A percentile compares a stretch with the other conserved stretches of the same genome.
These are phyloP conservation scores for Pteromalus puparum DNA, from an alignment of 1,140 invertebrate genomes.

Conservation along the genomic window DNA sequence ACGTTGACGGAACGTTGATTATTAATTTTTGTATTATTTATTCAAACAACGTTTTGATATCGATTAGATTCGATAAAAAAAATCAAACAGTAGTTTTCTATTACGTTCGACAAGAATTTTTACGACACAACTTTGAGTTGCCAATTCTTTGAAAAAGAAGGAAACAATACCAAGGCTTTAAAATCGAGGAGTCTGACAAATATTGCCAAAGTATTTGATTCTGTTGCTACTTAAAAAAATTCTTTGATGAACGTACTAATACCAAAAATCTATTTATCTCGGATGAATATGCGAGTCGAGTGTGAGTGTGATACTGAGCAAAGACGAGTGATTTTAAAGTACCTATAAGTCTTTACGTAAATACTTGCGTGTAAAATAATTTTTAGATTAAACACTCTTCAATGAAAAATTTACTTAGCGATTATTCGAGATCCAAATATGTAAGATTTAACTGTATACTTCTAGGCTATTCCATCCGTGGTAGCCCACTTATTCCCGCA, in stretches of 20 bases:
- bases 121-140: neutral
- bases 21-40: neutral
- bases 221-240: conserved; percentile 58
- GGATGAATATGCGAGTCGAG: conserved; percentile 55
- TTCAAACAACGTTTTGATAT: neutral
- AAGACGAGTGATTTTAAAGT: conserved; percentile 58
- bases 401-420: conserved; percentile 64
- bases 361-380: conserved; percentile 67
- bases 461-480: conserved; percentile 69
- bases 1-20: neutral
- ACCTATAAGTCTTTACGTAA: conserved; percentile 53
- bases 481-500: conserved; percentile 72
- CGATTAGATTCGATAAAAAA: neutral
- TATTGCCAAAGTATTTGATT: conserved; percentile 74
- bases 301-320: conserved; percentile 50
- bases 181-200: conserved; percentile 72
- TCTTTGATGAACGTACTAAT: conserved; percentile 58
- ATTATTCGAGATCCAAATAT: conserved; percentile 65
- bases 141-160: neutral
- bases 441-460: conserved; percentile 73
- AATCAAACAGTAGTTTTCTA: neutral
- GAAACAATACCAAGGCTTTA: conserved; percentile 64
- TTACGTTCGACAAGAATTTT: conserved; percentile 52
- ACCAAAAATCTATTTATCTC: conserved; percentile 63
- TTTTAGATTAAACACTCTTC: conserved; percentile 65